Conservation (phyloP, 2,888 invertebrate genomes). For the Epinotia brunnichana region DNA sequence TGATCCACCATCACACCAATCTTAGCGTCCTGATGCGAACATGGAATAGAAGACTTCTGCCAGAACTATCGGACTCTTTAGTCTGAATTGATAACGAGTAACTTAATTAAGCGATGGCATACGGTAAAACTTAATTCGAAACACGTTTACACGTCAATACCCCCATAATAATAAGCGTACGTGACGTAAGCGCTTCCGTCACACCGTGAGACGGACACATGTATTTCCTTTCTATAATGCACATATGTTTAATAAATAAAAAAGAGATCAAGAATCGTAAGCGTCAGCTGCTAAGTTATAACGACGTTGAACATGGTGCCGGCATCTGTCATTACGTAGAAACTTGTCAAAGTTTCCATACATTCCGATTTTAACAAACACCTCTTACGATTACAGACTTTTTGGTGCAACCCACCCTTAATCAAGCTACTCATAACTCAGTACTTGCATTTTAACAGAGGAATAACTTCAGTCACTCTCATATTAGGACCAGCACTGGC, state of each 20-base stretch:
- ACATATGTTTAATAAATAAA: not conserved
- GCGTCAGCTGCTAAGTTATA: not conserved
- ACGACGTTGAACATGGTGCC: too few relatives aligned
- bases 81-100: not conserved
- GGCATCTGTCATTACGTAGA: too few relatives aligned
- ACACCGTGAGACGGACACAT: slow-evolving; percentile 2
- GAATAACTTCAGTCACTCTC: not conserved
- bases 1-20: too few relatives aligned
- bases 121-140: not conserved
- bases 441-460: not conserved
- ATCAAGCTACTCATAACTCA: not conserved
- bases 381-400: too few relatives aligned
- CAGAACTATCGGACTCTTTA: not conserved
- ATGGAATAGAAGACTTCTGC: too few relatives aligned
- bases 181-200: not conserved
- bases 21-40: too few relatives aligned
- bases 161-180: not conserved
- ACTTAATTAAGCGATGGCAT: not conserved
- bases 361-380: too few relatives aligned
- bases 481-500: not conserved
- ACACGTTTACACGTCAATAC: not conserved
- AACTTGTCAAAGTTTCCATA: too few relatives aligned
- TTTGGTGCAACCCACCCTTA: too few relatives aligned
- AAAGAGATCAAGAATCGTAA: not conserved
- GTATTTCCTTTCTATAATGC: not conserved